A percentile compares a stretch with the other conserved stretches of the same genome.
These are phyloP conservation scores for Gymnoscopelus braueri DNA, from an alignment of 2,797 vertebrate species.

Conservation along the genomic window DNA sequence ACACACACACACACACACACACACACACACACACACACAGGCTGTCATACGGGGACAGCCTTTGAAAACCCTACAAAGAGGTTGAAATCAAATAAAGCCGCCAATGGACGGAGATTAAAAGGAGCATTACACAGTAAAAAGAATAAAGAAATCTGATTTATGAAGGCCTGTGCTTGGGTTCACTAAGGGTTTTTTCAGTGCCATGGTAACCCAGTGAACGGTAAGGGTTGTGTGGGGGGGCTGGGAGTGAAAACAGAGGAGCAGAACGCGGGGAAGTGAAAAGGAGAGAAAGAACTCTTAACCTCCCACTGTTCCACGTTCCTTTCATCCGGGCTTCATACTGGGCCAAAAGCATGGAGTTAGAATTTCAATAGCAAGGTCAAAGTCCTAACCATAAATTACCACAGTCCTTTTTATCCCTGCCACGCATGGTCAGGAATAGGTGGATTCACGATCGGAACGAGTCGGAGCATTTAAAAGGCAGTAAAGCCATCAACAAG, in stretches of 20 bases:
- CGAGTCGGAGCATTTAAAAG: conserved; percentile 43
- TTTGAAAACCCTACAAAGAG: conserved; percentile 68
- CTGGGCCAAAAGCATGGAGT: conserved; percentile 41
- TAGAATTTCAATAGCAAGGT: conserved; percentile 61
- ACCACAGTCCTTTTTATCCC: conserved; percentile 33
- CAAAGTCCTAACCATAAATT: conserved; percentile 72
- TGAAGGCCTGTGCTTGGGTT: conserved; percentile 60
- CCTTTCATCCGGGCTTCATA: conserved; percentile 62
- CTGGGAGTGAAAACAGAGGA: conserved; percentile 49
- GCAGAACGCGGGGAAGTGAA: conserved; percentile 32
- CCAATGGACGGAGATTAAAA: conserved; percentile 74
- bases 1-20: conserved; percentile 25
- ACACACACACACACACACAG: conserved; percentile 17
- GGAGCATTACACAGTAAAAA: conserved; percentile 68
- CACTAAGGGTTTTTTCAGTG: conserved; percentile 61
- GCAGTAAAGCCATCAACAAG: conserved; percentile 28
- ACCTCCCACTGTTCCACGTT: conserved; percentile 70
- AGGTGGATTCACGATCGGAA: conserved; percentile 24
- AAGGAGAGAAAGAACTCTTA: conserved; percentile 71
- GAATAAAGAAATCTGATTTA: conserved; percentile 64
- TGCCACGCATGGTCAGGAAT: conserved; percentile 30
- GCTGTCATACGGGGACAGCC: conserved; percentile 59
- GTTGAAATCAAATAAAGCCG: conserved; percentile 71
- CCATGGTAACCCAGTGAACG: conserved; percentile 77
- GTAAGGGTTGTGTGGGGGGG: conserved; percentile 48